Base-by-base conservation (phyloP, 2,797 vertebrate species). In the Semaprochilodus insignis region DNA sequence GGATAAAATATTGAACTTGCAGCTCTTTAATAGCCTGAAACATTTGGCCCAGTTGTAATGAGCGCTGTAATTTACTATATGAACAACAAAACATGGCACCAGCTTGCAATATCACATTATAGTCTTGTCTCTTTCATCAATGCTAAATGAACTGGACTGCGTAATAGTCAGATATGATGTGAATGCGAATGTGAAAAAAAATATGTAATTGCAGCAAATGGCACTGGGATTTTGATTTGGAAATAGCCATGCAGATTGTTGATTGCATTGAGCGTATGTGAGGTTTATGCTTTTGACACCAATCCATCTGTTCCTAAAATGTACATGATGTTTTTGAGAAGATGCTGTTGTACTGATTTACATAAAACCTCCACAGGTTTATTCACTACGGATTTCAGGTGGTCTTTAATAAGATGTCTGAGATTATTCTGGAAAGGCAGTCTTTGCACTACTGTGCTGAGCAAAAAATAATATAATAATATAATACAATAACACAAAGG, bases 211-310 rank as follows among this genome's bases (percentile, higher is more conserved):
- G 57, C 74, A 75, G 74, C 70, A 83, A 75, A 63, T 52, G 74
- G 40, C 70, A 79, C 65, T 77, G 55, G 79, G 79, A 73, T 21
- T 60, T 72, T 77, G 73, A 80, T 77, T 77, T 77, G 79, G 57
- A 44, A 36, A 66, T 76, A 48, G 81, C 66, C 25, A 74, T 83
- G 59, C 67, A 77, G 69, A 74, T 65, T 83, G 74, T 81, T 63
- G 70, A 78, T 78, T 75, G 81, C 44, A 51, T 81, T 83, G 65
- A 72, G 74, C 57, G 25, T 34, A 81, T 83, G 78, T 78, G 76
- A 15, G 34, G 36, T 21, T 62, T 70, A 71, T 51, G 31, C 54
- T 75, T 19, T 59, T 78, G 71, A 69, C 60, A 65, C 62, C 60
- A 83, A 72, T 23, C 84, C 75, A 81, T 83, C 74, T 79, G 34